A percentile compares a stretch with the other conserved stretches of the same genome.
Evolutionary conservation across 1,140 invertebrate genomes (phyloP).

Genomic region (Sycophila sp.): DNA sequence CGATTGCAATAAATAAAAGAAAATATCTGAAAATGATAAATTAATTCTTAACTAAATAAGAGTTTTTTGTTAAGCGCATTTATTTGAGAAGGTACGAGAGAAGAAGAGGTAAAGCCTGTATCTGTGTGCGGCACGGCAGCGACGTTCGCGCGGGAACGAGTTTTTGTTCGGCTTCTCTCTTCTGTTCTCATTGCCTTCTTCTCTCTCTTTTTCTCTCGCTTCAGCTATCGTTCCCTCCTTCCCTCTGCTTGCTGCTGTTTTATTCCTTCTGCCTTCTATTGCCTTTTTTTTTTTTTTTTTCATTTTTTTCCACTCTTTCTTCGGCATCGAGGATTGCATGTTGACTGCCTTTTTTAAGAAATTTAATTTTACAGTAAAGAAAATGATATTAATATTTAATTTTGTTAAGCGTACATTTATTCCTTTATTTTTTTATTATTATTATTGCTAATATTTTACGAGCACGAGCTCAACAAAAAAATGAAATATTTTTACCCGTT

Average conservation of each 20-base stretch:
- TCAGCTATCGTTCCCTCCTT: background rate
- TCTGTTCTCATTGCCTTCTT: conserved; percentile 44
- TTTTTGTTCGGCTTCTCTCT: conserved; percentile 54
- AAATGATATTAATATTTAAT: no score
- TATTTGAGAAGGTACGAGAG: conserved; percentile 15
- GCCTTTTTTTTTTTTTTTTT: background rate
- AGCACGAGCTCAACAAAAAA: no score
- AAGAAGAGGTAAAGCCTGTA: conserved; percentile 20
- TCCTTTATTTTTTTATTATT: no score
- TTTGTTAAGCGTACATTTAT: no score
- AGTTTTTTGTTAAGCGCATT: conserved; percentile 21
- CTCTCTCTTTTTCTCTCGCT: conserved; percentile 12
- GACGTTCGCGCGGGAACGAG: conserved; percentile 46
- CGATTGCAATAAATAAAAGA: background rate
- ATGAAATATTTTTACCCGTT: no score
- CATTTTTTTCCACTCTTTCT: background rate
- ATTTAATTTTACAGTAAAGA: background rate
- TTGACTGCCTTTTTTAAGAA: background rate
- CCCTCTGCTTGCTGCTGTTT: background rate
- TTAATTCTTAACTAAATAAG: conserved; percentile 5
- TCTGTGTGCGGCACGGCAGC: background rate
- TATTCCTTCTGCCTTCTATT: background rate
- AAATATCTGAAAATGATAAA: conserved; percentile 16
- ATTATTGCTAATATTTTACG: no score
- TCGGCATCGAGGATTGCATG: background rate